Percentiles rank a stretch among this genome's conserved stretches.
Conservation (phyloP, 2,888 invertebrate species). For the Glaucopsyche alexis region DNA sequence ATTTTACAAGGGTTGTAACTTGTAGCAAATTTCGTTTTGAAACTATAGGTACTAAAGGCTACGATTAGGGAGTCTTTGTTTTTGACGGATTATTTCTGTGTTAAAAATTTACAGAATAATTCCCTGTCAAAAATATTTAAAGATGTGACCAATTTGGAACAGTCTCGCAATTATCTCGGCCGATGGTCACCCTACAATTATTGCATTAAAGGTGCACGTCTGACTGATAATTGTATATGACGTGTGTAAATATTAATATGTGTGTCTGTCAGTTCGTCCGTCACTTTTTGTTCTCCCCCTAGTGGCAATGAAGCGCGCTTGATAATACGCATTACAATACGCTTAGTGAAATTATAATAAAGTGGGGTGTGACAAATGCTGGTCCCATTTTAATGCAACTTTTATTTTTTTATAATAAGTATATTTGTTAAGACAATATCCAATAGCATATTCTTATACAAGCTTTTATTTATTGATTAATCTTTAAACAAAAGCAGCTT, state of each 20-base stretch:
- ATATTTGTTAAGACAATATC: not conserved
- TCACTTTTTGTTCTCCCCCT: constrained; percentile 43
- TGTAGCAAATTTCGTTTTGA: no score
- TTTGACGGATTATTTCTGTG: not conserved
- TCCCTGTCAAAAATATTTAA: not conserved
- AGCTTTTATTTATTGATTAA: no score
- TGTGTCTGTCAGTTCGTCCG: constrained; percentile 49
- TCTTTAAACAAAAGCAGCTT: no score
- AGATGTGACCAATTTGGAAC: not conserved
- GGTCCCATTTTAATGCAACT: constrained; percentile 19
- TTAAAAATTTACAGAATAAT: not conserved
- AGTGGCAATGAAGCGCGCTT: constrained; percentile 29
- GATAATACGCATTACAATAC: constrained; percentile 25
- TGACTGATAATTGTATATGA: constrained; percentile 55
- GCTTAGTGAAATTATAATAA: constrained; percentile 15
- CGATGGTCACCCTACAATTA: constrained; percentile 40
- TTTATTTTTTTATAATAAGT: not conserved
- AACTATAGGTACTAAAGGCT: no score
- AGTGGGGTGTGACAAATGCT: constrained; percentile 20
- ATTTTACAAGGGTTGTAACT: no score
- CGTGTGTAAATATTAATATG: constrained; percentile 57
- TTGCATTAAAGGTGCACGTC: constrained; percentile 44
- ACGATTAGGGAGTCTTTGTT: not conserved
- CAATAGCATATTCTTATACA: not conserved
- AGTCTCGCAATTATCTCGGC: constrained; percentile 8